A percentile compares a stretch with the other conserved stretches of the same genome.
These are phyloP conservation scores for Ectemnius lituratus DNA, from an alignment of 2,888 invertebrate genomes.

Conservation along the genomic window DNA sequence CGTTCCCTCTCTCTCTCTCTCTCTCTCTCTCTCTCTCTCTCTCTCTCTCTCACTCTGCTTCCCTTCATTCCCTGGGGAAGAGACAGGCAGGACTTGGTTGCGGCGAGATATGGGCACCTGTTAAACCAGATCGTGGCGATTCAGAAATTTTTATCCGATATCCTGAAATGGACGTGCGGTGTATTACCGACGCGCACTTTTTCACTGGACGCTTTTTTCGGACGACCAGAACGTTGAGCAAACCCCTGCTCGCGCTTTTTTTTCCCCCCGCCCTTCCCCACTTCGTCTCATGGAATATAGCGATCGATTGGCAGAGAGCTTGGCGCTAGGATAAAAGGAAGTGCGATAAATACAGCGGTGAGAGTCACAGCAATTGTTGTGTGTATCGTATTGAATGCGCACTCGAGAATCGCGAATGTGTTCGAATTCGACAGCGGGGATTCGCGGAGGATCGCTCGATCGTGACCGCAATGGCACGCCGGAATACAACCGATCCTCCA, in stretches of 20 bases:
- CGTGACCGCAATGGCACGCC: slow-evolving; percentile 49
- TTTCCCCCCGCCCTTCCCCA: too few relatives aligned
- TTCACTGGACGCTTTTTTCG: slow-evolving; percentile 6
- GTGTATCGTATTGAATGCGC: background rate
- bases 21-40: background rate
- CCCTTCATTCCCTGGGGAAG: background rate
- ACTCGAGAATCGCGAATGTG: slow-evolving; percentile 12
- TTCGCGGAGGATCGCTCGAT: slow-evolving; percentile 50
- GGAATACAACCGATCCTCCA: slow-evolving; percentile 50
- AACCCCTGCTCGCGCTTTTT: too few relatives aligned
- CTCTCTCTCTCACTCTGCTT: background rate
- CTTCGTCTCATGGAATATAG: too few relatives aligned
- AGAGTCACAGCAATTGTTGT: background rate
- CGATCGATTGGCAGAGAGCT: too few relatives aligned
- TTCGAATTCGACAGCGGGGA: slow-evolving; percentile 31
- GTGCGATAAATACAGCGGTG: too few relatives aligned
- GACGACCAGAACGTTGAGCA: background rate
- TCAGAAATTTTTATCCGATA: slow-evolving; percentile 21
- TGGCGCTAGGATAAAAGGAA: too few relatives aligned
- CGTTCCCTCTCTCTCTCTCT: background rate
- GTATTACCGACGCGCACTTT: slow-evolving; percentile 9
- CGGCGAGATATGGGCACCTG: slow-evolving; percentile 6
- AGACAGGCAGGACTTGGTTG: background rate
- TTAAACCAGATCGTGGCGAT: background rate
- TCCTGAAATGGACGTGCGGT: background rate